Conservation (phyloP, 2,113 vertebrate genomes). For the Peromyscus californicus region DNA sequence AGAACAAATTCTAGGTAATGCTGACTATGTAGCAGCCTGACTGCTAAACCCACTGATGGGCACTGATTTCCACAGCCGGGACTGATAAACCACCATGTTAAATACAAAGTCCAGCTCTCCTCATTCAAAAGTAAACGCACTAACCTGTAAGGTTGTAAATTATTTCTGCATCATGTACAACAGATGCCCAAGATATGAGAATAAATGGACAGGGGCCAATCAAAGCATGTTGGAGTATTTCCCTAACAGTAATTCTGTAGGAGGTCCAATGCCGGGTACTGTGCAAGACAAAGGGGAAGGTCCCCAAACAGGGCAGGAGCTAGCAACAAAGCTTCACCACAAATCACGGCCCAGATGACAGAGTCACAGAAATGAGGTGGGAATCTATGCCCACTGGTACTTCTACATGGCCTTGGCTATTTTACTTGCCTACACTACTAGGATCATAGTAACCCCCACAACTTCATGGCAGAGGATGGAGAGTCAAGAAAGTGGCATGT, state of each 20-base stretch:
- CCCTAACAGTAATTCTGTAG: not conserved
- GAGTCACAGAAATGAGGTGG: not conserved
- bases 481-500: not conserved
- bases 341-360: not conserved
- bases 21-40: not conserved
- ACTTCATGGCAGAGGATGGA: fast-evolving
- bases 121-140: not conserved
- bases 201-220: not conserved
- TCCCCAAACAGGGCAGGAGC: not conserved
- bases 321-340: not conserved
- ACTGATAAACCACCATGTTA: not conserved
- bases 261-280: not conserved
- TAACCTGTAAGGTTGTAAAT: not conserved
- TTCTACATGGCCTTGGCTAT: not conserved
- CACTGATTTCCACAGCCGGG: not conserved
- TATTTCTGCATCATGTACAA: not conserved
- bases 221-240: not conserved
- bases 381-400: not conserved
- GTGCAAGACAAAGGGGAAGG: not conserved
- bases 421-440: not conserved
- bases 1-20: not conserved
- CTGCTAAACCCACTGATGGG: not conserved
- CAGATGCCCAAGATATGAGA: not conserved
- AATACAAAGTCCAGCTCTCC: not conserved
- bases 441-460: not conserved